These are phyloP conservation scores for Lethenteron camtschaticum DNA, from an alignment of 2,113 vertebrate species.

Conservation along the genomic window DNA sequence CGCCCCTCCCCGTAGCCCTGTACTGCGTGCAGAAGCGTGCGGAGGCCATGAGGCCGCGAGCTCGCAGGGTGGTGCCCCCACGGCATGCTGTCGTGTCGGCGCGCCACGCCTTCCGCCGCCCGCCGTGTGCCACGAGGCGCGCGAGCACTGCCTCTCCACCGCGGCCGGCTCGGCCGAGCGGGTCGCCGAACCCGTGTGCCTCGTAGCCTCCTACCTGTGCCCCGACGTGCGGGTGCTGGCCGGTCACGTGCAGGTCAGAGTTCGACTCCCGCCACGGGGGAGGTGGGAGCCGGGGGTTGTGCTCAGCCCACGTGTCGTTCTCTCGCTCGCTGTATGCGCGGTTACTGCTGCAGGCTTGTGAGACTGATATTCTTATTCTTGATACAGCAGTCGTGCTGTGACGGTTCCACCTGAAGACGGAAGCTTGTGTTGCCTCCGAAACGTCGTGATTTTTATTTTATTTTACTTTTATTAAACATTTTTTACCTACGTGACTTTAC, in stretches of 20 bases:
- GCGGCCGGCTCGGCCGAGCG: too few relatives aligned
- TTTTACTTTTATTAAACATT: too few relatives aligned
- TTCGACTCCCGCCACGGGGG: background rate
- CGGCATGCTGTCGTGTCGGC: slow-evolving; percentile 69
- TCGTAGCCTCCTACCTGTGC: slow-evolving; percentile 63
- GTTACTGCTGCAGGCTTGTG: too few relatives aligned
- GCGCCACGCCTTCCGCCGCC: slow-evolving; percentile 26
- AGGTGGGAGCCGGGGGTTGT: background rate
- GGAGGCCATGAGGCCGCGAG: slow-evolving; percentile 60
- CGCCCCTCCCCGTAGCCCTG: slow-evolving; percentile 26
- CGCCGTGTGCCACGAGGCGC: slow-evolving; percentile 46
- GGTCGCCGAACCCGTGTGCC: slow-evolving; percentile 30
- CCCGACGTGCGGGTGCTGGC: slow-evolving; percentile 73
- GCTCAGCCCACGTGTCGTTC: background rate
- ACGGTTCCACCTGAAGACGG: too few relatives aligned
- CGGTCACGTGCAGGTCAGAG: slow-evolving; percentile 49
- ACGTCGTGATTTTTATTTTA: too few relatives aligned
- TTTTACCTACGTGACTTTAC: too few relatives aligned
- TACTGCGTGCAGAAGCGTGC: slow-evolving; percentile 63
- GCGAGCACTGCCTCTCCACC: slow-evolving; percentile 37
- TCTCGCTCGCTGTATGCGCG: background rate
- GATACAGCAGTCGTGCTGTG: too few relatives aligned
- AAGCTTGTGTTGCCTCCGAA: too few relatives aligned
- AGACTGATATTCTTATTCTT: too few relatives aligned
- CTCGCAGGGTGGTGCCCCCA: slow-evolving; percentile 36